These are phyloP conservation scores for Schlechtendalia chinensis DNA, from an alignment of 1,140 invertebrate genomes.

Conservation along the genomic window DNA sequence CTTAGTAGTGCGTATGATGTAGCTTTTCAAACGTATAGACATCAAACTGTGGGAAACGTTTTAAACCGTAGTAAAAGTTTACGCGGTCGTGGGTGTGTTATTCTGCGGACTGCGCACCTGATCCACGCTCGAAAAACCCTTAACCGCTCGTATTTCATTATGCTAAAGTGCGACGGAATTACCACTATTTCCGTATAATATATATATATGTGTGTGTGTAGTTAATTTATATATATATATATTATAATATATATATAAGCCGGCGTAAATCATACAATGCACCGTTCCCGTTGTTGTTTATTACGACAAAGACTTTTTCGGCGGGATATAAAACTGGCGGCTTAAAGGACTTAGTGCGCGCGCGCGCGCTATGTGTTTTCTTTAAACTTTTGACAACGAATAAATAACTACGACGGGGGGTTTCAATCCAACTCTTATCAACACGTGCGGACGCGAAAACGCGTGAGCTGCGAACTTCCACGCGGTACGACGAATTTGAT, in stretches of 20 bases:
- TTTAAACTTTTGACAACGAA: constrained; percentile 46
- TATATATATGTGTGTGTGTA: too few species aligned
- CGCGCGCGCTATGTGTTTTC: not conserved
- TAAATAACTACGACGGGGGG: constrained; percentile 21
- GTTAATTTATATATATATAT: too few species aligned
- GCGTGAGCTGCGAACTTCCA: not conserved
- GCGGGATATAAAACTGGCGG: constrained; percentile 18
- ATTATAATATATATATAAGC: not conserved
- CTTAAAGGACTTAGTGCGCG: constrained; percentile 17
- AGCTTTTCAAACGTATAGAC: constrained; percentile 20
- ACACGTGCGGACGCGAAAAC: not conserved
- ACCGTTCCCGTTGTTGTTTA: constrained; percentile 7
- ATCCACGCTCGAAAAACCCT: not conserved
- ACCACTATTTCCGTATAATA: not conserved
- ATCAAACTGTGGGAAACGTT: not conserved
- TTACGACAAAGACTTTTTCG: constrained; percentile 31
- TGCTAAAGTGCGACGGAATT: constrained; percentile 46
- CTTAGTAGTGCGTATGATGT: not conserved
- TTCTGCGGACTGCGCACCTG: constrained; percentile 12
- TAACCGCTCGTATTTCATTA: constrained; percentile 40
- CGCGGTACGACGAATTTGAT: constrained; percentile 5
- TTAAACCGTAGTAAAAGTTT: constrained; percentile 34
- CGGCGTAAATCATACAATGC: constrained; percentile 36
- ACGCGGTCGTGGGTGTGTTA: too few species aligned
- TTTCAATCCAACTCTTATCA: constrained; percentile 48